Conservation (phyloP, 1,140 invertebrate genomes). For the Heliconius hewitsoni region DNA sequence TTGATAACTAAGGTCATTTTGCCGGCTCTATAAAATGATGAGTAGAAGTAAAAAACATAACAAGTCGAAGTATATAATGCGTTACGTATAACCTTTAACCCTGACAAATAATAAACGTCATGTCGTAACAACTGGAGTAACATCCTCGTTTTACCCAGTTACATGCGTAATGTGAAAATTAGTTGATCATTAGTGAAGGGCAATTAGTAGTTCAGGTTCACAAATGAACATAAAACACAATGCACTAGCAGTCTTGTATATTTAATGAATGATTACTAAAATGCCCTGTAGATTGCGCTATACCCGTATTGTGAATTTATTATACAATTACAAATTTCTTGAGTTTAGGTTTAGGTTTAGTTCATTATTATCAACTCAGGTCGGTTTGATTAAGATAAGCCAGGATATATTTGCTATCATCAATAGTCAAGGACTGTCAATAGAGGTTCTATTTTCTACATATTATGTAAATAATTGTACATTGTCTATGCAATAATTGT, state of each 20-base stretch:
- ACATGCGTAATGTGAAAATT: constrained; percentile 39
- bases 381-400: not conserved
- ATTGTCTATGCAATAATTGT: constrained; percentile 6
- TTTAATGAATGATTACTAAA: not conserved
- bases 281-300: not conserved
- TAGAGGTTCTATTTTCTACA: not conserved
- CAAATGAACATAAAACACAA: constrained; percentile 16
- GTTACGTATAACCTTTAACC: constrained; percentile 17
- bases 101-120: constrained; percentile 27
- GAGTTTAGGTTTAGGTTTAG: not conserved
- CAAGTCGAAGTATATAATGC: not conserved
- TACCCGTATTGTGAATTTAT: not conserved
- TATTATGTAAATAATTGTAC: not conserved
- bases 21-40: not conserved
- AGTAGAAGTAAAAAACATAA: not conserved
- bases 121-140: constrained; percentile 29
- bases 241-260: not conserved
- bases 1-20: not conserved
- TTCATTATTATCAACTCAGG: not conserved
- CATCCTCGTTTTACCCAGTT: constrained; percentile 47
- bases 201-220: constrained; percentile 41
- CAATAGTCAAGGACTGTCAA: no score
- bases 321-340: not conserved
- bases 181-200: constrained; percentile 39
- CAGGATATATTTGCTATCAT: not conserved